Conservation (phyloP, 1,140 invertebrate species). For the Homalodisca vitripennis region DNA sequence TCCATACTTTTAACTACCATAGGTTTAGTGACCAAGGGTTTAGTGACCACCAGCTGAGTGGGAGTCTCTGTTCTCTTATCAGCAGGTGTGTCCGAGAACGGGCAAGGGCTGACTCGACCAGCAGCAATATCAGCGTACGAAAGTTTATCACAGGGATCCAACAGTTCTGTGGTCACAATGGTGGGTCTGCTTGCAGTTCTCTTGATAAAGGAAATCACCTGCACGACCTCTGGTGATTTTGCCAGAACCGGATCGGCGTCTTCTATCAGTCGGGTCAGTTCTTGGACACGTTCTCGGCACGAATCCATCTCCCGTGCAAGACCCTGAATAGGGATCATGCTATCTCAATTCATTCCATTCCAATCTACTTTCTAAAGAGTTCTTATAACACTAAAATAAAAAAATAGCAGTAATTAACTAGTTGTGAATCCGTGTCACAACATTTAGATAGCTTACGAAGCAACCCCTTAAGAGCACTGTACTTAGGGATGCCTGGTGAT, state of each 20-base stretch:
- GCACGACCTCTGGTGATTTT: constrained; percentile 29
- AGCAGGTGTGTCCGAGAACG: constrained; percentile 34
- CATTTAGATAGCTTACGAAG: constrained; percentile 31
- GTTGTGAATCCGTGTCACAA: constrained; percentile 32
- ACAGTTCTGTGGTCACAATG: constrained; percentile 14
- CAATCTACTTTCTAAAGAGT: constrained; percentile 32
- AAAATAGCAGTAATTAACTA: constrained; percentile 30
- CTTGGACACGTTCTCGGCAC: constrained; percentile 35
- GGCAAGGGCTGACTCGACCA: constrained; percentile 51
- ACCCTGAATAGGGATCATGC: constrained; percentile 33
- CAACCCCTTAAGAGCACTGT: constrained; percentile 18
- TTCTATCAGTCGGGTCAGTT: constrained; percentile 55
- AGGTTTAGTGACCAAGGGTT: constrained; percentile 23
- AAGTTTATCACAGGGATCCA: constrained; percentile 34
- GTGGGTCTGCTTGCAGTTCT: neutral
- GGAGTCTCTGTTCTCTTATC: constrained; percentile 33
- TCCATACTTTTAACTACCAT: constrained; percentile 1
- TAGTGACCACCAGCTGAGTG: constrained; percentile 24
- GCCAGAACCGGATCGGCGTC: constrained; percentile 67
- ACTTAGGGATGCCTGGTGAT: constrained; percentile 30
- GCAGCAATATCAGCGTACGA: constrained; percentile 58
- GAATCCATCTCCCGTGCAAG: constrained; percentile 34
- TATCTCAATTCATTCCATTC: constrained; percentile 34
- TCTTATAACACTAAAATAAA: constrained; percentile 30
- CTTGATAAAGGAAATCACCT: constrained; percentile 17